Base-by-base conservation (phyloP, 2,797 vertebrate species). In the Gadopsis marmoratus region DNA sequence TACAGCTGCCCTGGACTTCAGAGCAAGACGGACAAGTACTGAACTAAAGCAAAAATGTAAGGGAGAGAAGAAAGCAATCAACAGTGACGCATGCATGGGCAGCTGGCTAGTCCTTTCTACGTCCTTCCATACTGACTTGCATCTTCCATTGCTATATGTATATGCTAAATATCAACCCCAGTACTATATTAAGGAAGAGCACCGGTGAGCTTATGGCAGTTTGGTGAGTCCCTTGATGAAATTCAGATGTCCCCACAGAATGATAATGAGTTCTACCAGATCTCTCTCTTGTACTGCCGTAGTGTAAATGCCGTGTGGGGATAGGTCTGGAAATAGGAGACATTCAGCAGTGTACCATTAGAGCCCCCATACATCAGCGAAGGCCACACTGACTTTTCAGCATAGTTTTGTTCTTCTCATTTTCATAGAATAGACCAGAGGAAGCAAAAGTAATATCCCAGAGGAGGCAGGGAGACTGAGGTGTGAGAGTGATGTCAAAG, bases 341-440 rank as follows among this genome's bases (percentile, higher is more conserved):
- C 37, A 39, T 58, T 47, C 9, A 31, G 13, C 23, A 43, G 23
- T 33, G 33, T 13, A 63, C 50, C 37, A 62, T 29, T 58, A 47
- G 37, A 19, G 4, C 19, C 54, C 54, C 26, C 7, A 31, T 14
- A 51, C 16, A 68, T 53, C 17, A 63, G 51, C 1, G 8, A 55
- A 3, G n/a, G 51, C 35, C 41, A 58, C n/a, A 72, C 7, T 60
- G 14, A 48, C 50, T 75, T 74, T 33, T 60, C 48, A n/a, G 54
- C 19, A 54, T 29, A 23, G 48, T 51, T 10, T 66, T 50, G 43
- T 33, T 63, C 58, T 14, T 48, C 26, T 62, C 33, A 10, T 47
- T 81, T 70, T 81, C 45, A 86, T 33, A 56, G n/a, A 55, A 21
- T 74, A 76, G 35, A 74, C 61, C 66, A 75, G 41, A 79, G 45